Evolutionary conservation across 2,797 vertebrate species (phyloP).

Genomic region (Chromobotia macracanthus): DNA sequence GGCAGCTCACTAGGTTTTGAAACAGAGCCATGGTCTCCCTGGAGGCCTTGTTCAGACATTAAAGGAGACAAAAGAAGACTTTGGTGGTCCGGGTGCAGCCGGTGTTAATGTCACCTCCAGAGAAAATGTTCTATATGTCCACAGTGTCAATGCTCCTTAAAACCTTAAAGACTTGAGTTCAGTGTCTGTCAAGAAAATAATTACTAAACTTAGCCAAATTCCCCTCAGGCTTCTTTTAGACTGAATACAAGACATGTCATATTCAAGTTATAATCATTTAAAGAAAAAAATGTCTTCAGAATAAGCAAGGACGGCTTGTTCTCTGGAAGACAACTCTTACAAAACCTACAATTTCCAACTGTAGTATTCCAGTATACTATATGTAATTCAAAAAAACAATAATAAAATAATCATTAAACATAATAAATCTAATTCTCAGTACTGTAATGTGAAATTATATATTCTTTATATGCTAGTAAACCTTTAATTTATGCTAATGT

Average conservation of each 20-base stretch:
- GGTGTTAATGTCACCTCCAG: conserved; percentile 5
- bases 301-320: background rate
- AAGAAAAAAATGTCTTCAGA: background rate
- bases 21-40: conserved; percentile 20
- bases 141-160: conserved; percentile 7
- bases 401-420: no score
- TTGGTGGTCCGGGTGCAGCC: conserved; percentile 13
- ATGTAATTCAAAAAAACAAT: no score
- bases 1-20: no score
- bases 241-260: conserved; percentile 12
- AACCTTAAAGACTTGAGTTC: conserved; percentile 6
- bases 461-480: no score
- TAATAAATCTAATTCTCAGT: no score
- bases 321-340: background rate
- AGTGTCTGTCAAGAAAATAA: conserved; percentile 15
- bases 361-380: no score
- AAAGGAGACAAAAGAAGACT: conserved; percentile 39
- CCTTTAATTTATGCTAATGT: no score
- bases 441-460: no score
- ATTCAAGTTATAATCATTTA: conserved; percentile 5
- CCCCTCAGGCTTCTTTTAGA: conserved; percentile 4
- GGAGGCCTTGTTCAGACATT: conserved; percentile 39
- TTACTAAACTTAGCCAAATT: conserved; percentile 6
- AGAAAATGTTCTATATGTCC: background rate
- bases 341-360: background rate